Conservation (phyloP, 2,888 invertebrate genomes). For the Troglohyphantes excavatus region DNA sequence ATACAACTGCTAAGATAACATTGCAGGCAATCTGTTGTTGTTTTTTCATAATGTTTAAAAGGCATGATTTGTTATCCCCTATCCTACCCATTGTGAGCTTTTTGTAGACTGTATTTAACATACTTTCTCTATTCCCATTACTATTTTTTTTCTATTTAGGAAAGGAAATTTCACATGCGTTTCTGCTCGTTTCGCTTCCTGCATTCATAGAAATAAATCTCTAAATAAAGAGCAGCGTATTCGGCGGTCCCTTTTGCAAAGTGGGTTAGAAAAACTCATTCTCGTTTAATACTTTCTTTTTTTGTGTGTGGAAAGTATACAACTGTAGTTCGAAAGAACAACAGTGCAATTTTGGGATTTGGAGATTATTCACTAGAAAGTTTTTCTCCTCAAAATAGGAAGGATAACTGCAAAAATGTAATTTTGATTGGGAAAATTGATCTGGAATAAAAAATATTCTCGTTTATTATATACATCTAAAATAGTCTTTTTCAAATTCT, state of each 20-base stretch:
- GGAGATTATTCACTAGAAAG: too few species aligned
- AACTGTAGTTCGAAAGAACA: too few species aligned
- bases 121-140: neutral
- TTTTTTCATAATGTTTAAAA: neutral
- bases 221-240: neutral
- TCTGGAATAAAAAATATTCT: too few species aligned
- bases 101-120: neutral
- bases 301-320: too few species aligned
- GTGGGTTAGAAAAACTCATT: slow-evolving; percentile 6
- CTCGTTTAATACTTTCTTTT: too few species aligned
- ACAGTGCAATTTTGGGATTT: too few species aligned
- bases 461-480: too few species aligned
- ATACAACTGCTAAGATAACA: neutral
- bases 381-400: too few species aligned
- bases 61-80: neutral
- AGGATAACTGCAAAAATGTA: too few species aligned
- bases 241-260: neutral
- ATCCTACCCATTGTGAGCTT: neutral
- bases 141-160: neutral
- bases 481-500: too few species aligned
- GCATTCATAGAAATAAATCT: slow-evolving; percentile 2
- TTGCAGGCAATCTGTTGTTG: neutral
- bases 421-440: too few species aligned
- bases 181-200: neutral
- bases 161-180: neutral